Evolutionary conservation across 2,113 vertebrate species (phyloP).

Genomic region (Brachypteracias leptosomus): DNA sequence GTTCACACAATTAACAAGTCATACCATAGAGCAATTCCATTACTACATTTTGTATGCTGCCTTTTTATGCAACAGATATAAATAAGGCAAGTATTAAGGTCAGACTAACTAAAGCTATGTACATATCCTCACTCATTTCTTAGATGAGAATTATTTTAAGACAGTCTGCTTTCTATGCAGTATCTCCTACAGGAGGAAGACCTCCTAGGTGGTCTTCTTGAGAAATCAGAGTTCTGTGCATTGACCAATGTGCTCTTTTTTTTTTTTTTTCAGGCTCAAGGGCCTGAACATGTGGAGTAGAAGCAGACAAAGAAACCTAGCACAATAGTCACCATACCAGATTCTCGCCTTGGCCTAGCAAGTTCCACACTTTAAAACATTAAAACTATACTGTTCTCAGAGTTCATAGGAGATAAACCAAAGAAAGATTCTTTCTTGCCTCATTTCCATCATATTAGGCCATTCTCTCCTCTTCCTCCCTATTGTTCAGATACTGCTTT

Average conservation of each 20-base stretch:
- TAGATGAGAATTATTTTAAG: background rate
- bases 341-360: background rate
- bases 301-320: background rate
- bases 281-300: background rate
- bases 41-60: background rate
- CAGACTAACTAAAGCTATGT: background rate
- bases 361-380: background rate
- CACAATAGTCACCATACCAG: background rate
- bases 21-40: background rate
- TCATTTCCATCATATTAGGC: background rate
- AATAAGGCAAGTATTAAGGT: background rate
- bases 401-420: background rate
- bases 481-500: background rate
- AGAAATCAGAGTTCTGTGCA: background rate
- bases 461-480: background rate
- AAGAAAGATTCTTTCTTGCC: background rate
- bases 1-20: background rate
- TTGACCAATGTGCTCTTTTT: background rate
- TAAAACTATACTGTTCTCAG: background rate
- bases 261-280: background rate
- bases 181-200: background rate
- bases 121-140: background rate
- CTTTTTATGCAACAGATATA: background rate
- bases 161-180: background rate
- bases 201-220: background rate